Percentiles rank a stretch among this genome's conserved stretches.
Evolutionary conservation across 2,113 vertebrate species (phyloP).

Genomic region (Sarotherodon lohbergeri): DNA sequence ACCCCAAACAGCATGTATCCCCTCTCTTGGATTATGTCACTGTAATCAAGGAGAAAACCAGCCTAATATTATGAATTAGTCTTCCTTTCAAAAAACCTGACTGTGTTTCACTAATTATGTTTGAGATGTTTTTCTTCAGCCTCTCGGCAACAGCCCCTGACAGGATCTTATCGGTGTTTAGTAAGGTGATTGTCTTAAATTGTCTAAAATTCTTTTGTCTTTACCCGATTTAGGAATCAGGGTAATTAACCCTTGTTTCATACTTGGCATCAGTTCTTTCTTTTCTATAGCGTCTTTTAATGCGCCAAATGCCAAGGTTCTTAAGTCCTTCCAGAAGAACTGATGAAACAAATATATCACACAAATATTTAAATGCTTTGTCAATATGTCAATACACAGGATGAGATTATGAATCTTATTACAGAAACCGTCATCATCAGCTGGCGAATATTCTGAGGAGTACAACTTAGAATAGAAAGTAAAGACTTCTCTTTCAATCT

Average conservation of each 20-base stretch:
- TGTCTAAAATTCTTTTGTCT: not conserved
- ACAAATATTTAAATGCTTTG: not conserved
- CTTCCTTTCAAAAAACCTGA: not conserved
- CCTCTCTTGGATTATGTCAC: not conserved
- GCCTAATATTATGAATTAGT: not conserved
- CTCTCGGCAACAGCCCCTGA: not conserved
- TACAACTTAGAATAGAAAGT: not conserved
- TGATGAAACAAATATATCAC: not conserved
- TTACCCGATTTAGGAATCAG: not conserved
- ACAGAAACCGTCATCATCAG: not conserved
- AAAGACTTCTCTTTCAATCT: not conserved
- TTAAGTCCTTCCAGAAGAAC: not conserved
- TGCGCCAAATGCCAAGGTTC: not conserved
- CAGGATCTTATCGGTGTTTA: not conserved
- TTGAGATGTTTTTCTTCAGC: not conserved
- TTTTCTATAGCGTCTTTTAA: not conserved
- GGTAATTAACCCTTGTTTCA: not conserved
- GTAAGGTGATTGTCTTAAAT: not conserved
- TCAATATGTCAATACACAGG: not conserved
- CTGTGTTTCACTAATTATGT: not conserved
- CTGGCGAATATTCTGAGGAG: not conserved
- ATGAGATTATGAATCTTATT: not conserved
- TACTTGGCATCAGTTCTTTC: not conserved
- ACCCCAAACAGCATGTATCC: not conserved
- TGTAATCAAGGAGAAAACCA: not conserved